A percentile compares a stretch with the other conserved stretches of the same genome.
Evolutionary conservation across 2,888 invertebrate species (phyloP).

Genomic region (Drosophila gaucha): DNA sequence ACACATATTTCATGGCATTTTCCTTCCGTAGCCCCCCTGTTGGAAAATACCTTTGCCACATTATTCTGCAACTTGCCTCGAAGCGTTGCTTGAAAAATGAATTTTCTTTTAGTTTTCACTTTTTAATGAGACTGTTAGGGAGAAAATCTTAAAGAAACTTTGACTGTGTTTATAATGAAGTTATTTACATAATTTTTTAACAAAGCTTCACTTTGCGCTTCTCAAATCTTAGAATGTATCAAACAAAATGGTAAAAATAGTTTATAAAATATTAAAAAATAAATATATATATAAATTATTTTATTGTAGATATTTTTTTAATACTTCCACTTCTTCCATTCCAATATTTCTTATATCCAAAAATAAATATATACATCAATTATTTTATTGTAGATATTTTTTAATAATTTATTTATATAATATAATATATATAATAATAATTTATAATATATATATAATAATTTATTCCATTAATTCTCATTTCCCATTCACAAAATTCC

Average conservation of each 20-base stretch:
- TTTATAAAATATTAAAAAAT: neutral
- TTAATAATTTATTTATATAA: too few species aligned
- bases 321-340: too few species aligned
- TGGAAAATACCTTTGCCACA: slow-evolving; percentile 19
- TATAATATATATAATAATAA: neutral
- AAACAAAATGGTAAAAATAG: too few species aligned
- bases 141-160: neutral
- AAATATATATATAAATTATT: neutral
- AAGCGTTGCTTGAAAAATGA: slow-evolving; percentile 17
- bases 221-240: neutral
- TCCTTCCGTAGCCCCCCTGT: neutral
- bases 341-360: too few species aligned
- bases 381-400: neutral
- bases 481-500: neutral
- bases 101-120: slow-evolving; percentile 12
- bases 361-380: neutral
- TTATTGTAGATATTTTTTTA: neutral
- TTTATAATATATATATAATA: neutral
- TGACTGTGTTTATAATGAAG: neutral
- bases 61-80: slow-evolving; percentile 13
- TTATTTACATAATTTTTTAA: neutral
- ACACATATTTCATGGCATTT: slow-evolving; percentile 26
- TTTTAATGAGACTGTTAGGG: slow-evolving; percentile 18
- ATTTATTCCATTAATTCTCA: neutral
- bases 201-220: neutral